Evolutionary conservation across 2,113 vertebrate species (phyloP), one percentile per base, ranked within the genome.

Genomic region (Rhadina sibilatrix): DNA sequence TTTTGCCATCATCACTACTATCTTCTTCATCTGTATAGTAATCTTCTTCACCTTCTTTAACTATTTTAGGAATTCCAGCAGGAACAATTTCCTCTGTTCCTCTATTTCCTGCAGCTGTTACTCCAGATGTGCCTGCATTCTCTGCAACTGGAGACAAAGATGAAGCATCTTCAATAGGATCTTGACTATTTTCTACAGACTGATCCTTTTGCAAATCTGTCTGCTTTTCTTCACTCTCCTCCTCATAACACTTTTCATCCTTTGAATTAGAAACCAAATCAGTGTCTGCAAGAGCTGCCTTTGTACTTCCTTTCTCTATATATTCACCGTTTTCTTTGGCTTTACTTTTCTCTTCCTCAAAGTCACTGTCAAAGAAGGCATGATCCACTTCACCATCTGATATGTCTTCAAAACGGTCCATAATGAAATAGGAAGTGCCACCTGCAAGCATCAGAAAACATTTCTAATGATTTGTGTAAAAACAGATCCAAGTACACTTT

Each of bases 291-390:
- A 92, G 70, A 95, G 46, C 82, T 44, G 5, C 46, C 52, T 83
- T 81, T 81, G 79, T 76, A 80, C 38, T 78, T 96, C 22, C 70
- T 90, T 84, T 65, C 86, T 95, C 93, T 93, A 83, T 5, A 37
- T 20, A 37, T 25, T 92, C 71, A 89, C 60, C 35, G n/a, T 72
- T 94, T 92, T 96, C 94, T 86, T 97, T 95, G 50, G 59, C 84
- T 96, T 97, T 97, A 77, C 96, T 97, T 89, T 92, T 69, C 47
- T 97, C 96, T 79, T 95, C 97, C 75, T 99, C 99, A 92, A 97
- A 96, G 93, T 99, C 99, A 90, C 99, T 99, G 93, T 99, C 99
- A 87, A 99, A 99, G 96, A 99, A 99, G 14, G 99, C 98, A 90
- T 99, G 99, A 96, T 99, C 99, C 70, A 99, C 99, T 97, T 99